Conservation (phyloP, 2,888 invertebrate species). For the Agrotis puta region DNA sequence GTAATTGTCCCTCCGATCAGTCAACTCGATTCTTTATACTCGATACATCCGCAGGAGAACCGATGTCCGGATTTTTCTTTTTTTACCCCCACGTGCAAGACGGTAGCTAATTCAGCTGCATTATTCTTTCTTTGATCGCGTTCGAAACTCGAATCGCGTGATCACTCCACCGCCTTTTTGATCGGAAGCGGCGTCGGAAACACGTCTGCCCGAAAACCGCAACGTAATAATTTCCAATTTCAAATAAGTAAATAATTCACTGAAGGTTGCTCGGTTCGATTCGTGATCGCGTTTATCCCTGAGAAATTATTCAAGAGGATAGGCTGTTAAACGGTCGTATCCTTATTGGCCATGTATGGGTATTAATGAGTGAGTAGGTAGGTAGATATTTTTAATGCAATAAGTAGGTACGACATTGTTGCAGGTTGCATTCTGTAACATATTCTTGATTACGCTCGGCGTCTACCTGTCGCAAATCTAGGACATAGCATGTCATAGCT, state of each 20-base stretch:
- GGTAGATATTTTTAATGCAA: constrained; percentile 69
- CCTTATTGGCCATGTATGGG: constrained; percentile 70
- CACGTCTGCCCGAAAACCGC: constrained; percentile 89
- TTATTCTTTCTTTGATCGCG: constrained; percentile 68
- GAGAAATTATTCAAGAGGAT: constrained; percentile 77
- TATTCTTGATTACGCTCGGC: constrained; percentile 79
- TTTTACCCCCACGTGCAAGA: constrained; percentile 68
- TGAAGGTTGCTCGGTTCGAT: constrained; percentile 79
- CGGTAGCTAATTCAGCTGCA: constrained; percentile 68
- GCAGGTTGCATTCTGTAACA: constrained; percentile 71
- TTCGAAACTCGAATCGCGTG: constrained; percentile 84
- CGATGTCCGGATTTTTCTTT: constrained; percentile 72
- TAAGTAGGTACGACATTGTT: constrained; percentile 77
- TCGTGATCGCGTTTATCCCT: constrained; percentile 74
- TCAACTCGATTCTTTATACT: constrained; percentile 76
- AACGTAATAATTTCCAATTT: constrained; percentile 89
- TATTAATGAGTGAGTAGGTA: constrained; percentile 51
- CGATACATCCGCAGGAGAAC: constrained; percentile 78
- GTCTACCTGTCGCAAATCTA: constrained; percentile 87
- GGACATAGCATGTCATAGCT: constrained; percentile 88
- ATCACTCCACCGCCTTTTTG: constrained; percentile 77
- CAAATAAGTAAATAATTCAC: constrained; percentile 85
- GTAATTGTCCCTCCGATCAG: constrained; percentile 83
- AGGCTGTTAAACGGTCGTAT: constrained; percentile 71
- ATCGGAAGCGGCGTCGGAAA: constrained; percentile 88